Base-by-base conservation (phyloP, 2,113 vertebrate genomes). In the Manacus vitellinus region DNA sequence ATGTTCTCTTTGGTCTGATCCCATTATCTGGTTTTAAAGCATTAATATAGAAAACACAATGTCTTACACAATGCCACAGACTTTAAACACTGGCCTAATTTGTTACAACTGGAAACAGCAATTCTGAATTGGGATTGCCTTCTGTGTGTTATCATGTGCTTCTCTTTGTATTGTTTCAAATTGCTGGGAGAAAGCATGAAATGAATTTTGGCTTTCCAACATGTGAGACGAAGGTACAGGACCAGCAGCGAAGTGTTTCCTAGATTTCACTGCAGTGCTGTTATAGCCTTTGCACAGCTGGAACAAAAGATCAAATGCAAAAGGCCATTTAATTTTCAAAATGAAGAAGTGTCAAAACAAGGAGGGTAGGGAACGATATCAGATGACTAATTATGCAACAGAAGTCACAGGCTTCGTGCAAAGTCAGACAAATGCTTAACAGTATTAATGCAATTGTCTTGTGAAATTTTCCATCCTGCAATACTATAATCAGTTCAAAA, bases 211-310 rank as follows among this genome's bases (percentile, higher is more conserved):
- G 16, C 24, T 84, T 80, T 80, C 44, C 72, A 83, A 31, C 43
- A 44, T 0, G 0, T 0, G 2, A 71, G 39, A 31, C 2, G 2
- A 58, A 83, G 24, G 11, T 25, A 24, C 0, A 51, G 20, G 12
- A 82, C 28, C 43, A 56, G 39, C 22, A 85, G 35, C 41, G 80
- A 9, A 4, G 6, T 3, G 10, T 5, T 80, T 89, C 65, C 46
- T 12, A 37, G 46, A 70, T 33, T 30, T 73, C 59, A 33, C 8
- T 31, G n/a, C 5, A 3, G 55, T 15, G 46, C 63, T 59, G 55
- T 21, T 62, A 62, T 0, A 82, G 35, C 63, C 74, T 74, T 54
- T 19, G 46, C 78, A 43, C 2, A 56, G 52, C 61, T 84, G 37
- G 46, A 80, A 84, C 39, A 75, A 27, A 30, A 80, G 10, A 10